Evolutionary conservation across 1,140 invertebrate genomes (phyloP), one percentile per base, ranked within the genome.

Genomic region (Trissolcus basalis): DNA sequence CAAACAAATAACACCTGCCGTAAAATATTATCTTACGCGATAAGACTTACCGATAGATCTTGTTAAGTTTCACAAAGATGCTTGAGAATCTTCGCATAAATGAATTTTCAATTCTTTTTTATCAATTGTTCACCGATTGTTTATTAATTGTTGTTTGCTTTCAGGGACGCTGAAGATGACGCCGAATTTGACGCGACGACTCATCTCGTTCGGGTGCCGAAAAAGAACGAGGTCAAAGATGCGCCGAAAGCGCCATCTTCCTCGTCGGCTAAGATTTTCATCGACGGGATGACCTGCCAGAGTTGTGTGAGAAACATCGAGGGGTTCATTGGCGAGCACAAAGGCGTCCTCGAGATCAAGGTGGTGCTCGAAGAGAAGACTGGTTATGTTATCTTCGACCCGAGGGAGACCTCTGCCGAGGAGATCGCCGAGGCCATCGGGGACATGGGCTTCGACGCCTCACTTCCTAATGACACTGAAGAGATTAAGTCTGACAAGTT

Each of bases 271-370:
- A 82, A 70, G 51, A 81, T 92, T n/a, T 1, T 89, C 10, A 90
- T 96, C 4, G 87, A 91, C 35, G 94, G 94, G 39, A 96, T 96
- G 94, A 95, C 93, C 0, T 96, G 95, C 69, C 90, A 92, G 75
- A 94, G 93, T 39, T 96, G 95, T 79, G 94, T 96, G 12, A 92
- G 92, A 56, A 94, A 91, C 78, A 95, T 96, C 49, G 91, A 94
- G 91, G 91, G 87, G 45, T 86, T 87, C 47, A 85, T 95, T 6
- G 89, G 89, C 8, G 87, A 88, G n/a, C 90, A 90, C 63, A 78
- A 89, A 4, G 93, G 93, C 13, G 87, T 95, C 0, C 79, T 87
- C 3, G 76, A 83, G 0, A 90, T 92, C 0, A 87, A 85, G 44
- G 93, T 95, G 1, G 90, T 90, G 51, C 83, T 95, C 48, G 85